phyloP scores from a whole-genome alignment of 1,140 invertebrate genomes.

The Drosophila willistoni region DNA sequence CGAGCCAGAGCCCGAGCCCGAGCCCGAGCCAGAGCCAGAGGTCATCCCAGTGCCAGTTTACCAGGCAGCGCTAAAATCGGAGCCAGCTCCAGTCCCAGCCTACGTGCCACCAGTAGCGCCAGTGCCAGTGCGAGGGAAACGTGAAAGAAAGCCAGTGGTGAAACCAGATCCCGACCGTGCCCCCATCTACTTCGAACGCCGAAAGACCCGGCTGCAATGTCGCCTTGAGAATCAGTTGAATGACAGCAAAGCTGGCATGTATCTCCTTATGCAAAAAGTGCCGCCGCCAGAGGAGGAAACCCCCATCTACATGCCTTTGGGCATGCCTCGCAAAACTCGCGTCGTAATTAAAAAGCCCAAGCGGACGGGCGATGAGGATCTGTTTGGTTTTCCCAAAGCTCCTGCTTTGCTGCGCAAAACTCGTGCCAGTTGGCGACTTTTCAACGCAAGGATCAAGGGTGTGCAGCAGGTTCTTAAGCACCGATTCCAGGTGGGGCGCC shows the following conservation, averaged over 20 bases:
- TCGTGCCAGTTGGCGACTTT: slow-evolving; percentile 63
- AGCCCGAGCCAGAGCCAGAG: neutral
- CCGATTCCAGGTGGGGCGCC: slow-evolving; percentile 53
- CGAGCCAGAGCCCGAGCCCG: neutral
- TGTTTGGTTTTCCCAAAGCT: slow-evolving; percentile 42
- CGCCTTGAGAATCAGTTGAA: slow-evolving; percentile 31
- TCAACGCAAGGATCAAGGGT: slow-evolving; percentile 44
- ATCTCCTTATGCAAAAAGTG: slow-evolving; percentile 49
- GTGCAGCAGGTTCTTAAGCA: slow-evolving; percentile 61
- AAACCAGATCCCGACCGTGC: neutral
- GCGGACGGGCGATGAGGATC: slow-evolving; percentile 5
- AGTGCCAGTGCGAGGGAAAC: neutral
- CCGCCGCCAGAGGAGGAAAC: slow-evolving; percentile 31
- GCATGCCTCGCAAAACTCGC: slow-evolving; percentile 3
- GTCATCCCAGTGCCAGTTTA: neutral
- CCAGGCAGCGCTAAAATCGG: neutral
- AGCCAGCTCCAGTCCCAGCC: neutral
- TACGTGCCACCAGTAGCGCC: too few species aligned
- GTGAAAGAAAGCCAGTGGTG: slow-evolving; percentile 5
- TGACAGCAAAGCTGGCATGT: slow-evolving; percentile 51
- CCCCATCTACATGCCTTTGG: neutral
- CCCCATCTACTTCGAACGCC: slow-evolving; percentile 13
- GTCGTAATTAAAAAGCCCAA: neutral
- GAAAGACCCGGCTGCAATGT: slow-evolving; percentile 53
- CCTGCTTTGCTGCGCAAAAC: slow-evolving; percentile 36